Base-by-base conservation (phyloP, 1,140 invertebrate species). In the Mylabris phalerata region DNA sequence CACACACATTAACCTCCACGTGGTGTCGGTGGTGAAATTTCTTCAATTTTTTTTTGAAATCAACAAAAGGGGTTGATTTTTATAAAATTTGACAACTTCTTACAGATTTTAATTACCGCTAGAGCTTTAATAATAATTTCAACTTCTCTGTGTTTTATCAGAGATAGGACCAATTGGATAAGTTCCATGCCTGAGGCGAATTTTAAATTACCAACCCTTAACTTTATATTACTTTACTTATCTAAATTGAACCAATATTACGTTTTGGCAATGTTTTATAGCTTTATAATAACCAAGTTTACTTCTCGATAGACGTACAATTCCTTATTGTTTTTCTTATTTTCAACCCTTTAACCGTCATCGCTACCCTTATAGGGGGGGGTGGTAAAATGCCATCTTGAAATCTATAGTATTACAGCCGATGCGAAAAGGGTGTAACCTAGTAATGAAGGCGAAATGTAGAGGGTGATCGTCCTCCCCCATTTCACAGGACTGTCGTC, bases 221-320 rank as follows among this genome's bases (percentile, higher is more conserved):
- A 71, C 69, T 71, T 71, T 69, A 69, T 69, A 69, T 71, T 71
- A 69, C 69, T 71, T 69, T 67, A 71, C 69, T 71, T 71, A 71
- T 71, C 69, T 71, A 69, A 69, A 70, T 70, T 66, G 68, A 69
- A 63, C 68, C 67, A 64, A 70, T 70, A 70, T 70, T 69, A 66
- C 66, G 64, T 69, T 62, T 60, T 48, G 61, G 32, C 7, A 64
- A 67, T 65, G 67, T 67, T 69, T 69, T 67, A 69, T 67, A 59
- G 66, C 66, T 69, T 67, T 64, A 66, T 69, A 67, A 65, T 65
- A 63, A 63, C 61, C 60, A 55, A 61, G 49, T 55, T 60, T 57
- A 57, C 50, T 61, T 61, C 55, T 61, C 58, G 25, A 50, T 54
- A 45, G 43, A 45, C 51, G 19, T 19, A 19, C 19, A 19, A 19